These are phyloP conservation scores for Brachionus manjavacas DNA, from an alignment of 1,140 invertebrate species.

Conservation along the genomic window DNA sequence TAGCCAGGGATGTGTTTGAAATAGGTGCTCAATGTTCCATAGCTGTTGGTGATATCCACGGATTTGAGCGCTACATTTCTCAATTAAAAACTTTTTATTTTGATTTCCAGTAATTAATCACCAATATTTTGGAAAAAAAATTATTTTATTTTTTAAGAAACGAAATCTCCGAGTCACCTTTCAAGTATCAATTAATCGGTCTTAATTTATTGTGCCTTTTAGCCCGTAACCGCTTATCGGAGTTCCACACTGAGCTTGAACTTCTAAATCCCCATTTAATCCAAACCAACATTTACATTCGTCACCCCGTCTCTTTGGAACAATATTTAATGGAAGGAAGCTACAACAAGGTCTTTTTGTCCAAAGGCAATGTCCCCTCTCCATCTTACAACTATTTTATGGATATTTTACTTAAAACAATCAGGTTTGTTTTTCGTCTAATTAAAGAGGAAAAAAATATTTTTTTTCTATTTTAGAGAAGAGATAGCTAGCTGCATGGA, in stretches of 20 bases:
- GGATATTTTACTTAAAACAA: constrained; percentile 88
- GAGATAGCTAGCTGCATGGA: constrained; percentile 95
- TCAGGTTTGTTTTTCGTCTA: constrained; percentile 61
- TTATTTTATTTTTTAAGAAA: constrained; percentile 58
- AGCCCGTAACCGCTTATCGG: constrained; percentile 90
- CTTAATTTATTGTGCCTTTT: constrained; percentile 90
- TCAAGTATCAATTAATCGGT: constrained; percentile 88
- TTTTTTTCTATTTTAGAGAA: constrained; percentile 58
- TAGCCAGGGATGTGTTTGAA: constrained; percentile 73
- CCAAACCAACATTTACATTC: constrained; percentile 83
- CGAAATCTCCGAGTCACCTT: constrained; percentile 81
- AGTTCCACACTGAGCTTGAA: constrained; percentile 95
- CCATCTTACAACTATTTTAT: constrained; percentile 94
- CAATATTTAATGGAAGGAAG: constrained; percentile 99
- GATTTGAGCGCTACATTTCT: constrained; percentile 91
- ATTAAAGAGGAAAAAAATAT: background rate
- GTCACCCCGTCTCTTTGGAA: constrained; percentile 87
- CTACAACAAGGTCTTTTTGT: constrained; percentile 90
- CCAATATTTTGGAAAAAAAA: background rate
- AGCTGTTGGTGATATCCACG: constrained; percentile 78
- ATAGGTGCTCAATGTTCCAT: constrained; percentile 93
- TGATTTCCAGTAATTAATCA: constrained; percentile 75
- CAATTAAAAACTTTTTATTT: constrained; percentile 95
- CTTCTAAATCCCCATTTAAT: constrained; percentile 84
- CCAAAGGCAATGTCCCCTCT: constrained; percentile 89